Evolutionary conservation across 2,888 invertebrate genomes (phyloP).

Genomic region (Coleophora deauratella): DNA sequence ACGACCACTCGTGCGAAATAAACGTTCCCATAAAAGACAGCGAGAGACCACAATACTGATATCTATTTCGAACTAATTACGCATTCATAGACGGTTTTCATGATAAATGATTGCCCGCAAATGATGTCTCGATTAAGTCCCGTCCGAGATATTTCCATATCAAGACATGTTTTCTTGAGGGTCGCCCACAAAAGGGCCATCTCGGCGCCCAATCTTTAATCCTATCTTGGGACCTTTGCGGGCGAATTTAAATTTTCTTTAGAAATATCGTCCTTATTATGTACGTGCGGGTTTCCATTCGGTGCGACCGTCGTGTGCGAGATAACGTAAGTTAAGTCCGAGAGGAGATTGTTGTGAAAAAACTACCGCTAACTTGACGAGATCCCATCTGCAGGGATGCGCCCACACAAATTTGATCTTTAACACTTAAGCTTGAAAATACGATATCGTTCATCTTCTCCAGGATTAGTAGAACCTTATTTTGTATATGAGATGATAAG

Average conservation of each 20-base stretch:
- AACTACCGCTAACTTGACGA: slow-evolving; percentile 68
- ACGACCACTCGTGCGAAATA: slow-evolving; percentile 54
- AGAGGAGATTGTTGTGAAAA: slow-evolving; percentile 73
- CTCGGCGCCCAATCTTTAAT: slow-evolving; percentile 73
- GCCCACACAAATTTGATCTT: slow-evolving; percentile 45
- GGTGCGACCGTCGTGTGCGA: slow-evolving; percentile 66
- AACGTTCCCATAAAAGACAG: slow-evolving; percentile 45
- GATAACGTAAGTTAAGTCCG: slow-evolving; percentile 75
- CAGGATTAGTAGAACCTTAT: slow-evolving; percentile 69
- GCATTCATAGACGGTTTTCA: slow-evolving; percentile 56
- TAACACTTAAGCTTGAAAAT: slow-evolving; percentile 35
- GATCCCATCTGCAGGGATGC: slow-evolving; percentile 47
- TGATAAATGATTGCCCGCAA: slow-evolving; percentile 64
- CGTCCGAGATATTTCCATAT: slow-evolving; percentile 72
- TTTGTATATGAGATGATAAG: slow-evolving; percentile 75
- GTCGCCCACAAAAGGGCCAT: slow-evolving; percentile 73
- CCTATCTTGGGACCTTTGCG: slow-evolving; percentile 74
- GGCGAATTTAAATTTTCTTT: slow-evolving; percentile 74
- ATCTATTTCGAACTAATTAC: slow-evolving; percentile 51
- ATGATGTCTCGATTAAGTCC: slow-evolving; percentile 66
- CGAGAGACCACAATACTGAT: slow-evolving; percentile 24
- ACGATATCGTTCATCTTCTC: slow-evolving; percentile 28
- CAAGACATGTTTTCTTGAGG: slow-evolving; percentile 75
- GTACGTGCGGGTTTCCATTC: slow-evolving; percentile 73
- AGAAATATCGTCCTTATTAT: slow-evolving; percentile 75